Percentiles rank a stretch among this genome's conserved stretches.
phyloP scores from a whole-genome alignment of 1,140 invertebrate species.

The Drosophila subpulchrella region DNA sequence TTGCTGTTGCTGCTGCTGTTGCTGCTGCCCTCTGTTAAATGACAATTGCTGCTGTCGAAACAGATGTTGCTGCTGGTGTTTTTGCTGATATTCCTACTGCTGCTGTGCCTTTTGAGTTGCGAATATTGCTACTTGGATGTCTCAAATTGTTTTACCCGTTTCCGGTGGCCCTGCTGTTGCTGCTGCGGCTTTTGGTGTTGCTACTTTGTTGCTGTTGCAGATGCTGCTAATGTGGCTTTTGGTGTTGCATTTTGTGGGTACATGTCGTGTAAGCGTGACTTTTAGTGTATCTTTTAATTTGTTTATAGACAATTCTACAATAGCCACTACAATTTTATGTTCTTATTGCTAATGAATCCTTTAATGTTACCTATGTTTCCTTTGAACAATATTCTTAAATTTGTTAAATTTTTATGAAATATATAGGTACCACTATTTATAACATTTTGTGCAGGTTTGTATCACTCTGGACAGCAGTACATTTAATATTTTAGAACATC shows the following conservation, averaged over 20 bases:
- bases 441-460: too few relatives aligned
- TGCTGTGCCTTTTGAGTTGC: conserved; percentile 1
- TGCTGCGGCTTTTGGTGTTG: conserved; percentile 17
- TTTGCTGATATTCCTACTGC: not conserved
- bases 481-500: too few relatives aligned
- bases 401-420: too few relatives aligned
- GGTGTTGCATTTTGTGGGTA: not conserved
- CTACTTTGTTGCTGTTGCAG: conserved; percentile 11
- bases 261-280: not conserved
- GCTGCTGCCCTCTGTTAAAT: not conserved
- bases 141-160: conserved; percentile 8
- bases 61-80: not conserved
- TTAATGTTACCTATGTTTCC: too few relatives aligned
- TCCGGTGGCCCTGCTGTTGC: not conserved
- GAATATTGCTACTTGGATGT: not conserved
- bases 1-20: not conserved
- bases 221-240: conserved; percentile 5
- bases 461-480: too few relatives aligned
- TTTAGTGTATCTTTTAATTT: not conserved
- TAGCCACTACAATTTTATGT: too few relatives aligned
- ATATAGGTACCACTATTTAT: too few relatives aligned
- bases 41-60: not conserved
- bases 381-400: too few relatives aligned
- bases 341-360: too few relatives aligned
- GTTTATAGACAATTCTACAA: too few relatives aligned